These are phyloP conservation scores for Cydia amplana DNA, from an alignment of 1,140 invertebrate species.

Conservation along the genomic window DNA sequence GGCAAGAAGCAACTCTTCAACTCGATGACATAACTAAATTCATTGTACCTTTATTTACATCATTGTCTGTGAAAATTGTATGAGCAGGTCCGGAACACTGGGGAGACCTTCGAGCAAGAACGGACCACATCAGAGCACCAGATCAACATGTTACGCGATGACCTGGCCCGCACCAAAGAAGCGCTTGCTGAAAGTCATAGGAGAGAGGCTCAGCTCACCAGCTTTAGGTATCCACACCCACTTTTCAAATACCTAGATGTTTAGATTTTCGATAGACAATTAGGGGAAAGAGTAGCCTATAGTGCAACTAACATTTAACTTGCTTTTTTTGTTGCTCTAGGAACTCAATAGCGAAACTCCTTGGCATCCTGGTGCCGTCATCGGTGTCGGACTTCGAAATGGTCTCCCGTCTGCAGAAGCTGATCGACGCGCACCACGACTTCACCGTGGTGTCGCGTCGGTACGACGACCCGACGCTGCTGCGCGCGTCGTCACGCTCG, in stretches of 20 bases:
- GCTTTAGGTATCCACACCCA: constrained; percentile 78
- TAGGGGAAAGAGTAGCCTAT: no score
- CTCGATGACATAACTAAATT: no score
- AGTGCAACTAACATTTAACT: no score
- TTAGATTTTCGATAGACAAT: no score
- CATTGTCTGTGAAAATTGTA: constrained; percentile 54
- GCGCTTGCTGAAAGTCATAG: constrained; percentile 85
- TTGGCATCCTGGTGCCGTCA: constrained; percentile 83
- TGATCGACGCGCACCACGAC: constrained; percentile 88
- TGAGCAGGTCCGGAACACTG: constrained; percentile 83
- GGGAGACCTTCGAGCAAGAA: constrained; percentile 85
- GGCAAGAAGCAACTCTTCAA: no score
- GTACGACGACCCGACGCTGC: constrained; percentile 83
- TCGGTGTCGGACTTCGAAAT: constrained; percentile 88
- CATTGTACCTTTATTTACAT: no score
- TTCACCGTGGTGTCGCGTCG: constrained; percentile 86
- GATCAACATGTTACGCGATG: constrained; percentile 84
- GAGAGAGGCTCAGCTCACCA: constrained; percentile 86
- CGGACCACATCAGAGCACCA: constrained; percentile 85
- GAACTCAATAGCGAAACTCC: constrained; percentile 75
- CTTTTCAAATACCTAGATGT: background rate
- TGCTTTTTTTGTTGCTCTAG: constrained; percentile 47
- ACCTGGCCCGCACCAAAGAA: constrained; percentile 85
- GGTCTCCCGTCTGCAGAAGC: constrained; percentile 86
- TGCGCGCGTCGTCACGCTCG: constrained; percentile 79